Evolutionary conservation across 2,888 invertebrate genomes (phyloP), one percentile per base, ranked within the genome.

Genomic region (Trissoscelio sp.): DNA sequence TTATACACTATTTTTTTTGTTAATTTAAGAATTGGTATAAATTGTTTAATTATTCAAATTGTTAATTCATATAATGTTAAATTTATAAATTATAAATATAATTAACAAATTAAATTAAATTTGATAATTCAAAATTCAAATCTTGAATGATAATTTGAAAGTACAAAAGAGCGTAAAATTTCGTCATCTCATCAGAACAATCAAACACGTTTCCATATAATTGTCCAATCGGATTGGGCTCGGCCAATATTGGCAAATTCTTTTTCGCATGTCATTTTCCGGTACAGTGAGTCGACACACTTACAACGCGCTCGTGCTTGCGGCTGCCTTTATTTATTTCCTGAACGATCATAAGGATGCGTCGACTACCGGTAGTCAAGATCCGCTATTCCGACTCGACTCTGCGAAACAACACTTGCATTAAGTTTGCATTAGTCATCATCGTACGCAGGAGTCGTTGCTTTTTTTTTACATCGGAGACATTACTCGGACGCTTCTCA

Each of bases 381-480:
- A 69, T 79, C 78, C 78, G 78, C 66, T 42, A 42, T 16, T 42
- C 42, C 16, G 42, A 16, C 42, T 42, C 42, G 16, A 16, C 42
- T 51, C 24, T 48, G n/a, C 18, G 77, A 60, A 39, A 53, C 58
- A 70, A 58, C 58, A 37, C 58, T 42, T 60, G 72, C 78, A 79
- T 79, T 64, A 72, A 70, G 55, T 66, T 57, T 58, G 70, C 66
- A 79, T 79, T 79, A 79, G 78, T 78, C 78, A 78, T 79, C 72
- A 42, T 72, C 66, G 58, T 31, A 31, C 60, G 64, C 51, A 57
- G 51, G 37, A 70, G 51, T 57, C 16, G 58, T n/a, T n/a, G n/a
- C n/a, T n/a, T 4, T 9, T 64, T 78, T 72, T 79, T 72, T 72
- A 42, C 66, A 2, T 3, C 44, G 51, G 20, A 28, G 58, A 57